These are phyloP conservation scores for Ceratoteleas bidentatus DNA, from an alignment of 1,140 invertebrate species.

Conservation along the genomic window DNA sequence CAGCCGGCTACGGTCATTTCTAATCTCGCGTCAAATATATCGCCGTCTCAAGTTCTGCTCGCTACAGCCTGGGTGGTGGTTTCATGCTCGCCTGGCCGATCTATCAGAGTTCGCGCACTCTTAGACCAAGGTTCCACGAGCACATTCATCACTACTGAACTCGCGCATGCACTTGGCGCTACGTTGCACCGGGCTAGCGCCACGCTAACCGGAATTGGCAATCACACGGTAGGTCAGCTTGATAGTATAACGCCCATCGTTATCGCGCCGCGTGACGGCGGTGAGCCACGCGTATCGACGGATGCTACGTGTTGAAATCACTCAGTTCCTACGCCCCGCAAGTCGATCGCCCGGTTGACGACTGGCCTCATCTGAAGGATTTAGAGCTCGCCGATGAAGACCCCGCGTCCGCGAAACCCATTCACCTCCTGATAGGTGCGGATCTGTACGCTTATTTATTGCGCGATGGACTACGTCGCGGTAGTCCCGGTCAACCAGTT, in stretches of 20 bases:
- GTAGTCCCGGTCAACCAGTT: not conserved
- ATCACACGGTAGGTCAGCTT: not conserved
- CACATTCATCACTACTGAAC: not conserved
- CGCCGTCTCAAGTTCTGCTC: not conserved
- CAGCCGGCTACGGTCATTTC: no score
- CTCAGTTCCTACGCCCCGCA: not conserved
- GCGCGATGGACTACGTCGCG: not conserved
- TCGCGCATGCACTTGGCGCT: not conserved
- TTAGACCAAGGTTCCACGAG: not conserved
- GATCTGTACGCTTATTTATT: not conserved
- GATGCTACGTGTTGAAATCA: not conserved
- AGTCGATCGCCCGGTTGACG: not conserved
- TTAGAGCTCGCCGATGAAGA: not conserved
- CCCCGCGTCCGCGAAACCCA: not conserved
- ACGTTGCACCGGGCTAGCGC: not conserved
- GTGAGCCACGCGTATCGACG: not conserved
- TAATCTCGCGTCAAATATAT: not conserved
- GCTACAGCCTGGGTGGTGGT: constrained; percentile 3
- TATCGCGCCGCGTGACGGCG: not conserved
- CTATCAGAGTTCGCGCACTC: not conserved
- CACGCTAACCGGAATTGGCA: not conserved
- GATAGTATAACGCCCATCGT: not conserved
- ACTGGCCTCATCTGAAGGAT: not conserved
- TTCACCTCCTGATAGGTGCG: not conserved
- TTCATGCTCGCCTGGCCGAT: not conserved